Percentiles rank a stretch among this genome's conserved stretches.
phyloP scores from a whole-genome alignment of 2,797 vertebrate species.

The Melanotaenia nigrans region DNA sequence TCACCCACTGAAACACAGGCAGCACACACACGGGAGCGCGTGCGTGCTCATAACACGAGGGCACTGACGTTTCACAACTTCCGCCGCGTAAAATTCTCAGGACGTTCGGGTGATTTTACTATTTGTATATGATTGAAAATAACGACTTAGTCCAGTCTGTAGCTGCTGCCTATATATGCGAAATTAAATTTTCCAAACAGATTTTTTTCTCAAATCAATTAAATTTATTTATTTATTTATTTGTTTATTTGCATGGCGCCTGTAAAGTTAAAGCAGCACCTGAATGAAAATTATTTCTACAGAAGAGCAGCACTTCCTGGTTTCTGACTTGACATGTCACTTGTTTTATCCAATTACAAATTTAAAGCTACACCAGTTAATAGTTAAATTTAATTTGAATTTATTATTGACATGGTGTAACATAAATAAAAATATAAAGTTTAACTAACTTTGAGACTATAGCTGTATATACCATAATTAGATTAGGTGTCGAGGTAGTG shows the following conservation, averaged over 20 bases:
- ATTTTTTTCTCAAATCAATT: too few relatives aligned
- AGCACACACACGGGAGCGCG: neutral
- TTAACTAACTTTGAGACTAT: neutral
- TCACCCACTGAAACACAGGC: neutral
- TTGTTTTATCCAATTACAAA: constrained; percentile 12
- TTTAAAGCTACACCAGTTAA: neutral
- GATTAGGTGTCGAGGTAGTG: too few relatives aligned
- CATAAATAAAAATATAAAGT: neutral
- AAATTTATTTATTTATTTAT: too few relatives aligned
- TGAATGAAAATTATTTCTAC: too few relatives aligned
- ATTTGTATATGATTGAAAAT: neutral
- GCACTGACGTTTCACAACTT: constrained; percentile 83
- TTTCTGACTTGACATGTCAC: constrained; percentile 8
- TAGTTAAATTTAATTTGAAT: neutral
- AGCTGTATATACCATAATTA: too few relatives aligned
- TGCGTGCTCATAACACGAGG: neutral
- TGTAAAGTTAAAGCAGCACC: too few relatives aligned
- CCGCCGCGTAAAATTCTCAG: constrained; percentile 65
- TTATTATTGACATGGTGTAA: neutral
- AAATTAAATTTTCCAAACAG: too few relatives aligned
- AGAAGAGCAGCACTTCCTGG: neutral
- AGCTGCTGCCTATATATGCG: too few relatives aligned
- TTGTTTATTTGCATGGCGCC: too few relatives aligned
- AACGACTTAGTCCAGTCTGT: neutral
- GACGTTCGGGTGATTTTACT: neutral